These are phyloP conservation scores for Mesoclemmys tuberculata DNA, from an alignment of 2,113 vertebrate species.

Conservation along the genomic window DNA sequence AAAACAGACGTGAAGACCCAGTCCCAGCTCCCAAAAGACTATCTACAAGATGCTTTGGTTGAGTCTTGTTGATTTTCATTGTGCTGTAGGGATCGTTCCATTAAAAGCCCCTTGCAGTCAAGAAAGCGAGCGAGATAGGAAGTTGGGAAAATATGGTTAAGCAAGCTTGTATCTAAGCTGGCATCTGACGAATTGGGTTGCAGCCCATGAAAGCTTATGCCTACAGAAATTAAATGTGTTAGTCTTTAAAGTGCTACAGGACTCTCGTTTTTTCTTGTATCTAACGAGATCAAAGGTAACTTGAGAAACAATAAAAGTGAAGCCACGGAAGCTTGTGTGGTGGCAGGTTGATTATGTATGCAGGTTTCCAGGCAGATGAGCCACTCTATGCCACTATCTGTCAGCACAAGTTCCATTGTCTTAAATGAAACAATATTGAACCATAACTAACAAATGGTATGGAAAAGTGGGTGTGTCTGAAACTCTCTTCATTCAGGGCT, in stretches of 20 bases:
- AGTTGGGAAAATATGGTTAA: neutral
- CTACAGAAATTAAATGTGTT: no score
- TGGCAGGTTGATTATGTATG: neutral
- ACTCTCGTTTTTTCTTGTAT: no score
- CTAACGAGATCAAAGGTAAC: neutral
- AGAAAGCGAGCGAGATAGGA: neutral
- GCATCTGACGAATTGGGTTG: no score
- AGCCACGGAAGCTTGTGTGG: neutral
- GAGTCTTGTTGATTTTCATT: neutral
- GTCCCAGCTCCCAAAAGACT: neutral
- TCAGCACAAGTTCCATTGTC: neutral
- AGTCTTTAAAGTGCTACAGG: no score
- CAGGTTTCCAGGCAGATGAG: neutral
- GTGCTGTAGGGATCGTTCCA: neutral
- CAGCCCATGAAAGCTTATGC: no score
- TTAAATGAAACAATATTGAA: neutral
- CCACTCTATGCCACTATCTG: neutral
- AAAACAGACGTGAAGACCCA: neutral
- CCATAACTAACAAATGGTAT: neutral
- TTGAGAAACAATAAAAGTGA: neutral
- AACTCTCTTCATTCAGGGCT: neutral
- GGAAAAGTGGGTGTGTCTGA: neutral
- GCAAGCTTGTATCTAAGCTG: neutral
- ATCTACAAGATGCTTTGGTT: neutral
- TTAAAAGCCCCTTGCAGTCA: neutral